These are phyloP conservation scores for Antedon mediterranea DNA, from an alignment of 53 echinoderm and acorn worm species.

Conservation along the genomic window DNA sequence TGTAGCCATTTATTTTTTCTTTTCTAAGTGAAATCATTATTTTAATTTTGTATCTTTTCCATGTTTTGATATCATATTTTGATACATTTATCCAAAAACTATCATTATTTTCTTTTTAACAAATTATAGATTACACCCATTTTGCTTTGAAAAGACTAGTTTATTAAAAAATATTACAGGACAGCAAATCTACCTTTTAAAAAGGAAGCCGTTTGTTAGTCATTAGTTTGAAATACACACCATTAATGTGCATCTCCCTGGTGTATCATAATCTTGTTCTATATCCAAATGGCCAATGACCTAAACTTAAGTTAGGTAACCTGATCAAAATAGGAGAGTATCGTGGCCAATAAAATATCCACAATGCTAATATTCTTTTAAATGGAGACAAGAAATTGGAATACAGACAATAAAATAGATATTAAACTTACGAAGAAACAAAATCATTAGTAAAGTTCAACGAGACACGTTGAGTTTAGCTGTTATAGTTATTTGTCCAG, in stretches of 20 bases:
- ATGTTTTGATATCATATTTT: too few species aligned
- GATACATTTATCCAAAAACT: too few species aligned
- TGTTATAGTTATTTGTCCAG: background rate
- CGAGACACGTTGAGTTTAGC: background rate
- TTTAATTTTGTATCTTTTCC: too few species aligned
- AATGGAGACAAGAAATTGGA: background rate
- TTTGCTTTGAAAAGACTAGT: too few species aligned
- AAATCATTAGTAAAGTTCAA: background rate
- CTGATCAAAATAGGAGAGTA: background rate
- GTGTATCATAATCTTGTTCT: background rate
- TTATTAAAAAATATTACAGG: too few species aligned
- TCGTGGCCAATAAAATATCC: background rate
- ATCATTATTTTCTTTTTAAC: too few species aligned
- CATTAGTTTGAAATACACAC: background rate
- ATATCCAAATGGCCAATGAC: background rate
- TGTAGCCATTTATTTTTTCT: too few species aligned
- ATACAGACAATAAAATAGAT: background rate
- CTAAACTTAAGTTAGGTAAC: background rate
- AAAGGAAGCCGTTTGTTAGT: background rate
- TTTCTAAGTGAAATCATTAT: too few species aligned
- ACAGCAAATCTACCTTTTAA: background rate
- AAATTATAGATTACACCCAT: too few species aligned
- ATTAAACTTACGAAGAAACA: background rate
- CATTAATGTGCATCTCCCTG: background rate
- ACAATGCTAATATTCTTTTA: background rate